Percentiles rank a stretch among this genome's conserved stretches.
Evolutionary conservation across 2,888 invertebrate genomes (phyloP).

Genomic region (Lasioglossum figueresi): DNA sequence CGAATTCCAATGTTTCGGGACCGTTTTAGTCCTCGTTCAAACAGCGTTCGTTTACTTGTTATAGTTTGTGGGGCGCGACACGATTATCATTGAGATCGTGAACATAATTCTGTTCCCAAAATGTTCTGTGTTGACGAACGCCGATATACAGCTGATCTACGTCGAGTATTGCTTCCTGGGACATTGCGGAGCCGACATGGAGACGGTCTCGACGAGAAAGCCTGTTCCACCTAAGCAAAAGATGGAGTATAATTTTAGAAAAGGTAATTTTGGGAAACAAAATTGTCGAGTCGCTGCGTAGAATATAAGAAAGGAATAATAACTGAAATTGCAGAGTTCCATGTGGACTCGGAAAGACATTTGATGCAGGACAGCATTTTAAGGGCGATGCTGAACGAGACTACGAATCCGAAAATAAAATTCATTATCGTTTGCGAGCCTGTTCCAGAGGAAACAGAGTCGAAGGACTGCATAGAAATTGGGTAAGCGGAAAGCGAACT

Average conservation of each 20-base stretch:
- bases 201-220: conserved; percentile 74
- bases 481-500: conserved; percentile 69
- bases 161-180: conserved; percentile 79
- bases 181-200: conserved; percentile 75
- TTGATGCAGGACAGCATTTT: conserved; percentile 69
- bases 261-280: conserved; percentile 56
- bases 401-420: conserved; percentile 71
- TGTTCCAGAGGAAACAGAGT: conserved; percentile 70
- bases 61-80: conserved; percentile 53
- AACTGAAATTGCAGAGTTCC: conserved; percentile 71
- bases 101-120: conserved; percentile 68
- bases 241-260: conserved; percentile 70
- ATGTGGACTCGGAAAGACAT: conserved; percentile 70
- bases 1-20: background rate
- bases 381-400: conserved; percentile 71
- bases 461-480: conserved; percentile 78
- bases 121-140: conserved; percentile 65
- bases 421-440: conserved; percentile 79
- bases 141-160: conserved; percentile 73
- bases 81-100: conserved; percentile 73
- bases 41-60: conserved; percentile 4
- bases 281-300: too few relatives aligned
- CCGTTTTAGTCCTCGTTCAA: background rate
- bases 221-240: conserved; percentile 51
- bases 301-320: background rate